Evolutionary conservation across 1,140 invertebrate genomes (phyloP).

Genomic region (Diabrotica virgifera): DNA sequence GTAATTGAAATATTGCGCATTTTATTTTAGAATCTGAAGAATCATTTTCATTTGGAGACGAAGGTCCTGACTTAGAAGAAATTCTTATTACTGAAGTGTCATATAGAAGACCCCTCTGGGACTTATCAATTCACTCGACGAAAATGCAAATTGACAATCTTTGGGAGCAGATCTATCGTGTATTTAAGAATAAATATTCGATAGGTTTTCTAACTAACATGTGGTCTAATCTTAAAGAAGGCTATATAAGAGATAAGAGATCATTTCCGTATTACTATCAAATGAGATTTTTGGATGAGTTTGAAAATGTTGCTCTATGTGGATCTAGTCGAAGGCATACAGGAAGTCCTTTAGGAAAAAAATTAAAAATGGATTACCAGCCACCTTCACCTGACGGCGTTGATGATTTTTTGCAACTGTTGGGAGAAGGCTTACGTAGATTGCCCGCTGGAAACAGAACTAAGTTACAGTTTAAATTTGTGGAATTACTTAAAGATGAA

Average conservation of each 20-base stretch:
- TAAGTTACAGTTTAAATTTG: not conserved
- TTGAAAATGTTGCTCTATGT: not conserved
- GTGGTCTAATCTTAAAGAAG: not conserved
- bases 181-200: not conserved
- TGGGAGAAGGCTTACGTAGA: not conserved
- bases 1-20: slow-evolving; percentile 2
- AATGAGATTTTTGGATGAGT: not conserved
- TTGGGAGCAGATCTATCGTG: not conserved
- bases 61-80: not conserved
- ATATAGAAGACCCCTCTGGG: not conserved
- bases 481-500: not conserved
- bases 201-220: not conserved
- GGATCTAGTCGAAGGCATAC: not conserved
- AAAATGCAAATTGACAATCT: not conserved
- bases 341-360: not conserved
- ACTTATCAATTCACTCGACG: not conserved
- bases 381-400: not conserved
- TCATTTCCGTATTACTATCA: not conserved
- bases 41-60: not conserved
- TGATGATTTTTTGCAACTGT: not conserved
- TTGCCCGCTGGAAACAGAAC: not conserved
- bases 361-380: not conserved
- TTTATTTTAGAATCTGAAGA: not conserved
- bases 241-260: not conserved
- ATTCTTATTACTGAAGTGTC: not conserved